These are phyloP conservation scores for Phenacoccus solenopsis DNA, from an alignment of 1,140 invertebrate species.

Conservation along the genomic window DNA sequence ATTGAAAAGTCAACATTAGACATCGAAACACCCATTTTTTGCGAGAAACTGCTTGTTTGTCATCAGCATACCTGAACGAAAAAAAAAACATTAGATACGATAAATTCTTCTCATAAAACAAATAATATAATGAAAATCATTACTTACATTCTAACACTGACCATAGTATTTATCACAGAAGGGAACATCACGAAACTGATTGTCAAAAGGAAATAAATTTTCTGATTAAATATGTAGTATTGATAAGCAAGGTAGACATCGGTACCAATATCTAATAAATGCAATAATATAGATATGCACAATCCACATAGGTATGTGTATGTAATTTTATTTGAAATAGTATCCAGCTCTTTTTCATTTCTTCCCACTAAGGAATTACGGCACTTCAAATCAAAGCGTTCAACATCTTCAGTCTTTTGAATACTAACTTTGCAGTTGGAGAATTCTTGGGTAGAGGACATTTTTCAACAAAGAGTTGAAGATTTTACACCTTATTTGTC, in stretches of 20 bases:
- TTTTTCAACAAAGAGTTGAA: too few species aligned
- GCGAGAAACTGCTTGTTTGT: neutral
- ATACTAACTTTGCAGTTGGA: too few species aligned
- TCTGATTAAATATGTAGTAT: conserved; percentile 35
- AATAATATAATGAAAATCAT: conserved; percentile 27
- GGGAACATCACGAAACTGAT: conserved; percentile 47
- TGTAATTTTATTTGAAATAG: neutral
- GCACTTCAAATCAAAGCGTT: too few species aligned
- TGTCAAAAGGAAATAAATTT: conserved; percentile 44
- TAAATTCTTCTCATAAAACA: neutral
- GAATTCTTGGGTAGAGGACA: too few species aligned
- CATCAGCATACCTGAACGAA: neutral
- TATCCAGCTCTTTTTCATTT: too few species aligned
- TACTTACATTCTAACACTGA: conserved; percentile 48
- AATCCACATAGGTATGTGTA: neutral
- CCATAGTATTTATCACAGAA: conserved; percentile 46
- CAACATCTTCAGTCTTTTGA: too few species aligned
- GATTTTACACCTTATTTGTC: too few species aligned
- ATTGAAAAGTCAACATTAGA: neutral
- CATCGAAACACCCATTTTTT: neutral
- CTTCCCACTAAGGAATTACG: too few species aligned
- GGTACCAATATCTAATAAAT: conserved; percentile 46
- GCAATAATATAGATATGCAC: conserved; percentile 39
- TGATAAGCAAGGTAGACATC: conserved; percentile 49
- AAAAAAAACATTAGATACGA: neutral